Conservation (phyloP, 1,140 invertebrate species). For the Meteorus sp. region DNA sequence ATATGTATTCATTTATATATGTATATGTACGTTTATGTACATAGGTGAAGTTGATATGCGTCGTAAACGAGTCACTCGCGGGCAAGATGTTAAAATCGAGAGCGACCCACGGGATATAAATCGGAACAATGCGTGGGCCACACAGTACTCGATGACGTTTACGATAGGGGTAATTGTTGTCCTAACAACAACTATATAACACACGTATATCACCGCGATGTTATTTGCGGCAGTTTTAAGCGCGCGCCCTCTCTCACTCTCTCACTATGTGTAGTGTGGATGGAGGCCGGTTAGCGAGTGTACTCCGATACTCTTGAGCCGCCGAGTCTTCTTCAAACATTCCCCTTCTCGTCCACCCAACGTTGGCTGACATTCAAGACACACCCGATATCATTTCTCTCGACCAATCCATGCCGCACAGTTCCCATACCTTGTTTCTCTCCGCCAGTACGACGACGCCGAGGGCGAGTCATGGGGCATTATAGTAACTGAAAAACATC, state of each 20-base stretch:
- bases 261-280: conserved; percentile 49
- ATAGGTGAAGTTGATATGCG: no score
- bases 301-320: conserved; percentile 53
- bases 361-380: not conserved
- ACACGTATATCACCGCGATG: conserved; percentile 27
- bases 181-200: conserved; percentile 39
- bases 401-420: not conserved
- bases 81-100: not conserved
- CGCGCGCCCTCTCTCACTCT: conserved; percentile 31
- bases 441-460: not conserved
- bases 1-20: no score
- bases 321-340: conserved; percentile 57
- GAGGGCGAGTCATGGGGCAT: not conserved
- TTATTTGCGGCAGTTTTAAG: conserved; percentile 39
- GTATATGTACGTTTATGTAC: no score
- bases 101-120: not conserved
- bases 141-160: conserved; percentile 33
- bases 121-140: conserved; percentile 26
- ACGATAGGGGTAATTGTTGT: conserved; percentile 40
- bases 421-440: conserved; percentile 12
- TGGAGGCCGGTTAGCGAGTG: conserved; percentile 56
- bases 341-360: conserved; percentile 36
- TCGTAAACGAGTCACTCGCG: conserved; percentile 14
- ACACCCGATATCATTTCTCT: not conserved
- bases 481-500: conserved; percentile 20